A percentile compares a stretch with the other conserved stretches of the same genome.
Evolutionary conservation across 2,113 vertebrate species (phyloP).

Genomic region (Notothenia coriiceps): DNA sequence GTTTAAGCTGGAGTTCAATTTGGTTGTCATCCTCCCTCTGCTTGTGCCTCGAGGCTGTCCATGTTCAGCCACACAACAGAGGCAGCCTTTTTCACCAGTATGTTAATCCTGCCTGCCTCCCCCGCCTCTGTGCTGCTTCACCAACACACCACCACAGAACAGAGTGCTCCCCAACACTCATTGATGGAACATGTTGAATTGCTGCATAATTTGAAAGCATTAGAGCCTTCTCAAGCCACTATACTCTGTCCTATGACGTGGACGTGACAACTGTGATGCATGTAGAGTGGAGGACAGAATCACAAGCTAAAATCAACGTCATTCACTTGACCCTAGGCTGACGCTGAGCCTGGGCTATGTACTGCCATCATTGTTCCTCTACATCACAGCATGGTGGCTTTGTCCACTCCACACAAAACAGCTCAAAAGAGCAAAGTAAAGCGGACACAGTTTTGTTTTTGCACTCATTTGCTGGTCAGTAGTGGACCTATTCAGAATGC

Average conservation of each 20-base stretch:
- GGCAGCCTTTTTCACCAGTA: slow-evolving; percentile 71
- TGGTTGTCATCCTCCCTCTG: slow-evolving; percentile 69
- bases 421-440: slow-evolving; percentile 75
- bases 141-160: slow-evolving; percentile 60
- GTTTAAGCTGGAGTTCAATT: slow-evolving; percentile 53
- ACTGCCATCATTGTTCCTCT: slow-evolving; percentile 65
- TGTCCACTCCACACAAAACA: slow-evolving; percentile 70
- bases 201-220: slow-evolving; percentile 40
- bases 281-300: slow-evolving; percentile 22
- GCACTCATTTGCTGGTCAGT: slow-evolving; percentile 60
- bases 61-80: slow-evolving; percentile 71
- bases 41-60: slow-evolving; percentile 63
- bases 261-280: slow-evolving; percentile 8
- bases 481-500: slow-evolving; percentile 70
- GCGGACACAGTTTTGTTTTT: slow-evolving; percentile 72
- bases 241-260: slow-evolving; percentile 35
- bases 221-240: slow-evolving; percentile 24
- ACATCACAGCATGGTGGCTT: slow-evolving; percentile 63
- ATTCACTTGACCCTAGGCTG: slow-evolving; percentile 60
- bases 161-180: slow-evolving; percentile 50
- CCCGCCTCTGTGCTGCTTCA: slow-evolving; percentile 55
- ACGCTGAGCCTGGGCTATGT: slow-evolving; percentile 56
- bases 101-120: slow-evolving; percentile 74
- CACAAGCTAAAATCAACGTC: slow-evolving; percentile 48
- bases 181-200: slow-evolving; percentile 30